Percentiles rank a stretch among this genome's conserved stretches.
Evolutionary conservation across 2,888 invertebrate genomes (phyloP).

Genomic region (Macrophya alboannulata): DNA sequence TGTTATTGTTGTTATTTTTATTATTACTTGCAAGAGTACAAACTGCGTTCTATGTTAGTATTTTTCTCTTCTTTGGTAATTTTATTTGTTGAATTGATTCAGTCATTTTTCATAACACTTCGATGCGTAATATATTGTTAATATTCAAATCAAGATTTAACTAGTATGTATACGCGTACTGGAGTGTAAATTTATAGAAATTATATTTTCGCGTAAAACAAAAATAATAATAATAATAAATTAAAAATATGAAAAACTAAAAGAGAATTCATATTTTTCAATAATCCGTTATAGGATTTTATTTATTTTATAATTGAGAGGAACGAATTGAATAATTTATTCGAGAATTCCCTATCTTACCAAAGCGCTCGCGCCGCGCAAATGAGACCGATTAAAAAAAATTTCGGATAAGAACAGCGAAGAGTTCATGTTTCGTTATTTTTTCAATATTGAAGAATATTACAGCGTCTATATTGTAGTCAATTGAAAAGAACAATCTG

Average conservation of each 20-base stretch:
- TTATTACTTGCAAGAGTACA: not conserved
- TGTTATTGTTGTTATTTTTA: not conserved
- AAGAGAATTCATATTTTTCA: not conserved
- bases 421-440: no score
- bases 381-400: not conserved
- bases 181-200: not conserved
- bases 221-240: no score
- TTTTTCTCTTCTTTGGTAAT: not conserved
- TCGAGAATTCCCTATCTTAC: not conserved
- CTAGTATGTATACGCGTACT: not conserved
- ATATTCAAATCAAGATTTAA: not conserved
- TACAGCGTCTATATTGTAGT: no score
- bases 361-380: not conserved
- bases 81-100: not conserved
- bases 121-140: not conserved
- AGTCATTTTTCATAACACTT: not conserved
- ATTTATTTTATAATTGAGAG: not conserved
- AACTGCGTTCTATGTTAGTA: not conserved
- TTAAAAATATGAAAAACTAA: not conserved
- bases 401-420: no score
- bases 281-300: not conserved
- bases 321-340: not conserved
- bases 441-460: not conserved
- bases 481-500: no score
- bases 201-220: not conserved